phyloP scores from a whole-genome alignment of 2,113 vertebrate species.

The Catharus bicknelli region DNA sequence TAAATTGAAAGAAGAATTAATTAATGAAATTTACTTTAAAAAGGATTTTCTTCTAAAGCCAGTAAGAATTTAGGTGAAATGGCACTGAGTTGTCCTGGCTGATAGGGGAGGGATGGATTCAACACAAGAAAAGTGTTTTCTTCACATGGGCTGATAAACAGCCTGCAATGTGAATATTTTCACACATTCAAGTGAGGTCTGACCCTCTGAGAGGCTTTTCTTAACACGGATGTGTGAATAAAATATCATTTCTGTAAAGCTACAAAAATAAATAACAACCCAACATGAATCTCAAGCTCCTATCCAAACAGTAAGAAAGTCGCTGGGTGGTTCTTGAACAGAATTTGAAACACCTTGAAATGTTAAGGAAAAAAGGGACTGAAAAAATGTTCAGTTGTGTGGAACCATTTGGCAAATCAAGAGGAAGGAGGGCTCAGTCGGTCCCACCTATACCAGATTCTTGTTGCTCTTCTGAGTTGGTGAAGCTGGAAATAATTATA shows the following conservation, averaged over 20 bases:
- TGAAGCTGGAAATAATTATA: neutral
- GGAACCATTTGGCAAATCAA: neutral
- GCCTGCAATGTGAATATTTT: neutral
- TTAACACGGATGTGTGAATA: neutral
- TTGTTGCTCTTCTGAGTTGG: neutral
- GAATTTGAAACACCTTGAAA: neutral
- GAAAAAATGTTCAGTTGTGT: neutral
- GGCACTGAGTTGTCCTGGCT: neutral
- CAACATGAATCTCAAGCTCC: rapidly evolving
- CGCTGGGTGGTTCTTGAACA: neutral
- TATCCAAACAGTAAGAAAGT: neutral
- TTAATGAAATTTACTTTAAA: neutral
- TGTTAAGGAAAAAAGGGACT: neutral
- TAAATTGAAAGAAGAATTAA: neutral
- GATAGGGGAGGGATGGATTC: neutral
- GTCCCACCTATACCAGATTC: rapidly evolving
- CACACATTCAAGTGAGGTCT: neutral
- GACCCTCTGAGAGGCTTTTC: neutral
- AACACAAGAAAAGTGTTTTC: neutral
- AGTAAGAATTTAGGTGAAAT: neutral
- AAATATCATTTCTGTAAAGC: neutral
- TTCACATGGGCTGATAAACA: neutral
- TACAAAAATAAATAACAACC: neutral
- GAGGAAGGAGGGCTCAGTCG: rapidly evolving
- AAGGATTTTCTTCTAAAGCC: neutral